Evolutionary conservation across 2,888 invertebrate species (phyloP), one percentile per base, ranked within the genome.

Genomic region (Machimus atricapillus): DNA sequence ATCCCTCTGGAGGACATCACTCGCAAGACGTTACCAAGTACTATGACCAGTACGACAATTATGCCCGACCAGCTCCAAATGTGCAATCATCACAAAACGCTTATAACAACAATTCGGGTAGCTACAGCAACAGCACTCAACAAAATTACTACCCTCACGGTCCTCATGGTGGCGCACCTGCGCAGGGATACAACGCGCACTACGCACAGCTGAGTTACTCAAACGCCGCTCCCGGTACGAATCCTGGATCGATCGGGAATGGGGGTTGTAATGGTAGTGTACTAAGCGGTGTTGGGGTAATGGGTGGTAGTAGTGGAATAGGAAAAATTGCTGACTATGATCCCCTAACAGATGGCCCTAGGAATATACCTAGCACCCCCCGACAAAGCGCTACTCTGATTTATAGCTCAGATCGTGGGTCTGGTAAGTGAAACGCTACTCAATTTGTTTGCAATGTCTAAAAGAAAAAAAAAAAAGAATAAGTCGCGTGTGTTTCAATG

Each of bases 241-340:
- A 86, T 40, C 34, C 85, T n/a, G 87, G 58, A 31, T 46, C 85
- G 90, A 90, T n/a, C 90, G 90, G 88, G 52, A 87, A 46, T 90
- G 83, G 83, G 31, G 87, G 74, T 88, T 88, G 43, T 87, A 87
- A 85, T 87, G 88, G 88, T 87, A 87, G 87, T 87, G 87, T 88
- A 87, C 87, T 89, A 88, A 89, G 89, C 89, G 89, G 90, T 85
- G 89, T 87, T 56, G 89, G 89, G 77, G 89, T 89, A 56, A 87
- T 86, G 85, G 89, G 89, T 88, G 89, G 88, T 83, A 88, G 86
- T 66, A 87, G 88, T 87, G 94, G 94, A 91, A 94, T 96, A 91
- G 95, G 96, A 89, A 94, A 96, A 93, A 96, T 96, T 89, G 96
- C 96, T 89, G 97, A 97, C 90, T 97, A 96, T 90, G 97, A 97